Base-by-base conservation (phyloP, 2,797 vertebrate genomes). In the Kryptolebias ocellatus region DNA sequence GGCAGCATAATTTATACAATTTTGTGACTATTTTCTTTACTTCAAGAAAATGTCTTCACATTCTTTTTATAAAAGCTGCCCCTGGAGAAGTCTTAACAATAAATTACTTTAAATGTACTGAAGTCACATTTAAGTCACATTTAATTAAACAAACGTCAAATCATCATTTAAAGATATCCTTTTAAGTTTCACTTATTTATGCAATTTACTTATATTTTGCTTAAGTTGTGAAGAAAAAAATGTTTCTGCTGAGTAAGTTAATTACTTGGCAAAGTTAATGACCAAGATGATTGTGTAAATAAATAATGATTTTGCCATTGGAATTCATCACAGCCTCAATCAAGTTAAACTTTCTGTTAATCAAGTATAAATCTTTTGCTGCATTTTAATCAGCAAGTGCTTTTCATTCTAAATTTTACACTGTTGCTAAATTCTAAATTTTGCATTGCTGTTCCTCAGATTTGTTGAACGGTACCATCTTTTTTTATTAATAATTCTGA, bases 401-500 rank as follows among this genome's bases (percentile, higher is more conserved):
- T 16, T 65, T 46, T 28, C 20, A 24, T 24, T 24, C 20, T 24
- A 24, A 24, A 24, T 24, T 24, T 24, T 24, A 24, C 20, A 24
- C 20, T 24, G 20, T 24, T 24, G 20, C 20, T 24, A 24, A 24
- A 24, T 24, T 24, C 20, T 24, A 24, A 24, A 24, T 24, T 24
- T 24, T 24, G 20, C 20, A 24, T 24, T 24, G 20, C 20, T 24
- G 20, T 24, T 24, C 1, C 20, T 24, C 20, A 73, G 50, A n/a
- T 78, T 72, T 76, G 27, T 62, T 28, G 29, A 20, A 37, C 2
- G n/a, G 16, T 17, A 2, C 78, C 67, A 73, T 67, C 74, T 64
- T 54, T 0, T 73, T 16, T 15, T 51, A 18, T 15, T 53, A 37
- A 5, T 46, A 18, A 11, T 63, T 53, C 60, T 67, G 31, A 60